Percentiles rank a stretch among this genome's conserved stretches.
phyloP scores from a whole-genome alignment of 2,888 invertebrate genomes.

The Gortyna flavago region DNA sequence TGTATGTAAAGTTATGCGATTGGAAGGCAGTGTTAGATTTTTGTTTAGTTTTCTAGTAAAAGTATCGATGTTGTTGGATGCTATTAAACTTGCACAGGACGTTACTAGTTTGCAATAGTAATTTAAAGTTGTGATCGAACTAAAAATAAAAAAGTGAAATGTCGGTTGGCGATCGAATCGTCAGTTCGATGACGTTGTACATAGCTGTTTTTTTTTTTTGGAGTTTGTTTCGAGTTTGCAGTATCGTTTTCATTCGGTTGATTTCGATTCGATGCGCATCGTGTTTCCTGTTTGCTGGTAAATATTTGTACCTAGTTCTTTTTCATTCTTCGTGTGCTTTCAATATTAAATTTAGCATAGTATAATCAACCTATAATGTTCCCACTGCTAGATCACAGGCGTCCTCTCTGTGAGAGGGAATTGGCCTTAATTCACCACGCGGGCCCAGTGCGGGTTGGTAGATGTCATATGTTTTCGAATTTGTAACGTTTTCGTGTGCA shows the following conservation, averaged over 20 bases:
- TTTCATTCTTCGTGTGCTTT: not conserved
- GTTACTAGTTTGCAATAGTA: constrained; percentile 78
- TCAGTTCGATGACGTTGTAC: constrained; percentile 46
- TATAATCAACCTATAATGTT: not conserved
- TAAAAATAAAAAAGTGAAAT: constrained; percentile 74
- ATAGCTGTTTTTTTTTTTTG: constrained; percentile 9
- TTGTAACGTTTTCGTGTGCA: not conserved
- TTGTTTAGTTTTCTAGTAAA: constrained; percentile 29
- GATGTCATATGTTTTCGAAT: too few species aligned
- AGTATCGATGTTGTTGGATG: constrained; percentile 69
- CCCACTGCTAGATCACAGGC: not conserved
- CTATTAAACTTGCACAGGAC: constrained; percentile 80
- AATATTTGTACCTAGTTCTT: not conserved
- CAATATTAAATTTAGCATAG: not conserved
- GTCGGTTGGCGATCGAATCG: constrained; percentile 60
- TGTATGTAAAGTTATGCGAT: not conserved
- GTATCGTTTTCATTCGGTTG: constrained; percentile 36
- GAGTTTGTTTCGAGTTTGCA: constrained; percentile 23
- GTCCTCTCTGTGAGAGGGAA: not conserved
- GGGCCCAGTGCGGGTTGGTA: too few species aligned
- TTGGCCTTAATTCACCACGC: not conserved
- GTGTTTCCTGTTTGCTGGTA: constrained; percentile 15
- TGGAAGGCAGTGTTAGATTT: not conserved
- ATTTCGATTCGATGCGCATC: constrained; percentile 14
- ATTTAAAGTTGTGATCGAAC: constrained; percentile 83